A percentile compares a stretch with the other conserved stretches of the same genome.
These are phyloP conservation scores for Limulus polyphemus DNA, from an alignment of 2,888 invertebrate genomes.

Conservation along the genomic window DNA sequence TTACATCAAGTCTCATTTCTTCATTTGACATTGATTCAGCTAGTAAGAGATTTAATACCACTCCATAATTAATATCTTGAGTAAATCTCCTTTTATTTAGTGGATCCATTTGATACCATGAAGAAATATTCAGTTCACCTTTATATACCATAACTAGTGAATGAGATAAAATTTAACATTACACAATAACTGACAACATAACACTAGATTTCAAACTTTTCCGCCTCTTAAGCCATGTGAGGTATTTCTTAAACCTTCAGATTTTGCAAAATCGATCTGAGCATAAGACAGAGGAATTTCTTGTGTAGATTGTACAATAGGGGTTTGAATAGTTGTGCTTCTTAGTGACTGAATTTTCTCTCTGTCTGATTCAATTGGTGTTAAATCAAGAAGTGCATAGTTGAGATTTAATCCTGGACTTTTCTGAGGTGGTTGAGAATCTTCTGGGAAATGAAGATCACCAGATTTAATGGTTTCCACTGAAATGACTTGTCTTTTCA, in stretches of 20 bases:
- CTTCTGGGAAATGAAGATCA: slow-evolving; percentile 1
- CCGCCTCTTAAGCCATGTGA: slow-evolving; percentile 23
- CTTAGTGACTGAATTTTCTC: slow-evolving; percentile 29
- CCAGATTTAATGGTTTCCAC: slow-evolving; percentile 4
- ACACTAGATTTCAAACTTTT: slow-evolving; percentile 7
- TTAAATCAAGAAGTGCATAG: slow-evolving; percentile 35
- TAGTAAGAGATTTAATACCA: too few relatives aligned
- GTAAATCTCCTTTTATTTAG: too few relatives aligned
- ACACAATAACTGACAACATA: too few relatives aligned
- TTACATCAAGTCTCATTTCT: too few relatives aligned
- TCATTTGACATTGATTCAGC: too few relatives aligned
- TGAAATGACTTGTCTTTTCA: slow-evolving; percentile 11
- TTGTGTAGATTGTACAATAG: slow-evolving; percentile 16
- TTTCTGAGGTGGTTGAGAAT: slow-evolving; percentile 29
- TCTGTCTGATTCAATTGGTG: slow-evolving; percentile 28
- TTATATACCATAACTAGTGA: too few relatives aligned
- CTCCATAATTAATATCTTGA: too few relatives aligned
- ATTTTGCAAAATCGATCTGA: slow-evolving; percentile 36
- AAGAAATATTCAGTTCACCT: too few relatives aligned
- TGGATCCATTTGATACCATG: too few relatives aligned
- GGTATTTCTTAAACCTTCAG: slow-evolving; percentile 33
- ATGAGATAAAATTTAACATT: too few relatives aligned
- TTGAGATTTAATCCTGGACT: slow-evolving; percentile 42
- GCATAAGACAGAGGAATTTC: slow-evolving; percentile 32
- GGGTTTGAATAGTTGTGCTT: slow-evolving; percentile 23